Conservation (phyloP, 2,888 invertebrate genomes). For the Agrotis clavis region DNA sequence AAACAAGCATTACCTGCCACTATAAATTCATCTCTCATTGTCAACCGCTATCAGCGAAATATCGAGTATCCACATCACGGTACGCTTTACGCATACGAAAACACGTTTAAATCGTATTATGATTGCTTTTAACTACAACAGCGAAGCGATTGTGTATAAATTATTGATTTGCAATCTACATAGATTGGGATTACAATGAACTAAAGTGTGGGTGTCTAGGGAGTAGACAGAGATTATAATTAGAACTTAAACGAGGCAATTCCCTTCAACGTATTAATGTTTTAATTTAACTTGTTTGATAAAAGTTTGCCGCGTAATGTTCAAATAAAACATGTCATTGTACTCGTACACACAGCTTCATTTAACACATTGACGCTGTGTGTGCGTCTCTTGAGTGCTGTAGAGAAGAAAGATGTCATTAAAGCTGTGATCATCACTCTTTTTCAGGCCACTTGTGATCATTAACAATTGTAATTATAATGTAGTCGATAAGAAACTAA, state of each 20-base stretch:
- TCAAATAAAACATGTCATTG: conserved; percentile 30
- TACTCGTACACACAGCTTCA: too few relatives aligned
- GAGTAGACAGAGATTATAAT: conserved; percentile 40
- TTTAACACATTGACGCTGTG: too few relatives aligned
- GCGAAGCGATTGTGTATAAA: conserved; percentile 73
- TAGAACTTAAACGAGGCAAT: conserved; percentile 36
- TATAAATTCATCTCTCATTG: conserved; percentile 80
- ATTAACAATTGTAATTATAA: neutral
- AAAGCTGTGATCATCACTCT: neutral
- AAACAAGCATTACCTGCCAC: conserved; percentile 68
- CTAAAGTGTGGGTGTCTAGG: conserved; percentile 32
- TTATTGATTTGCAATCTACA: conserved; percentile 78
- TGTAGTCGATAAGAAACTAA: too few relatives aligned
- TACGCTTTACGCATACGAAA: conserved; percentile 80
- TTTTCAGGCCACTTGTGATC: conserved; percentile 4
- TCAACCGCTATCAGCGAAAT: conserved; percentile 77
- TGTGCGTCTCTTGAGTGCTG: conserved; percentile 13
- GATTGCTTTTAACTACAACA: conserved; percentile 76
- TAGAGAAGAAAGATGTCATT: conserved; percentile 26
- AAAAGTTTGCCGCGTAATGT: conserved; percentile 21
- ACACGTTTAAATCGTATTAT: conserved; percentile 79
- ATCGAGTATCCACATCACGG: conserved; percentile 78
- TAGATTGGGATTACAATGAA: conserved; percentile 67
- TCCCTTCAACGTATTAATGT: conserved; percentile 40
- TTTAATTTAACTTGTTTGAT: conserved; percentile 47